These are phyloP conservation scores for Andrena minutula DNA, from an alignment of 2,888 invertebrate genomes.

Conservation along the genomic window DNA sequence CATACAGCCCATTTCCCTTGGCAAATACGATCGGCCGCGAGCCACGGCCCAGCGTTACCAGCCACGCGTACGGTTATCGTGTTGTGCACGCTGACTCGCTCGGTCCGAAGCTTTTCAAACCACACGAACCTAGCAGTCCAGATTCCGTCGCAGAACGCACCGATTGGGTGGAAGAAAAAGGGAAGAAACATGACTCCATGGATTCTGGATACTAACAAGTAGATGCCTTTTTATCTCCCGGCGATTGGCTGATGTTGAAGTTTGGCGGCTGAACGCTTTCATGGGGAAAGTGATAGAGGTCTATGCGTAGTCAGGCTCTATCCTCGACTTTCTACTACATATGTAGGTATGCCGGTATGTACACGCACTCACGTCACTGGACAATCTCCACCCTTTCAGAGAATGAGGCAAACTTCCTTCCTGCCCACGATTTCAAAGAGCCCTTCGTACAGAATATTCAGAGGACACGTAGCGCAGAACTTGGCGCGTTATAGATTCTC, in stretches of 20 bases:
- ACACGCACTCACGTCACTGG: no score
- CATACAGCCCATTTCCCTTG: conserved; percentile 52
- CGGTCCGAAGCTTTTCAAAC: not conserved
- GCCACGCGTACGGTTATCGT: conserved; percentile 33
- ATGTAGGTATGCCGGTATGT: no score
- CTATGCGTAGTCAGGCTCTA: not conserved
- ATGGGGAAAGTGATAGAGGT: not conserved
- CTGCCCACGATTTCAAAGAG: conserved; percentile 3
- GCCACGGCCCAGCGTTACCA: conserved; percentile 33
- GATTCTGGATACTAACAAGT: not conserved
- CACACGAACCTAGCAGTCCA: not conserved
- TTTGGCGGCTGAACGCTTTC: not conserved
- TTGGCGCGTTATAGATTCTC: not conserved
- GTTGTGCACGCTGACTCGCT: conserved; percentile 25
- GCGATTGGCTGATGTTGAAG: not conserved
- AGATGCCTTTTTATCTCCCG: not conserved
- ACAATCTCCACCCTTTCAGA: no score
- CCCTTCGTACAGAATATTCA: not conserved
- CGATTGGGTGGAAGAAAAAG: no score
- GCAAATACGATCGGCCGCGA: conserved; percentile 53
- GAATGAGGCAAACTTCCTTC: no score
- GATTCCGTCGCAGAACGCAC: not conserved
- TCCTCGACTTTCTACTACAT: no score
- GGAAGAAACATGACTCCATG: not conserved
- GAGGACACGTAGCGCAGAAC: not conserved